A percentile compares a stretch with the other conserved stretches of the same genome.
Evolutionary conservation across 2,797 vertebrate species (phyloP).

Genomic region (Schizopygopsis malacanthus): DNA sequence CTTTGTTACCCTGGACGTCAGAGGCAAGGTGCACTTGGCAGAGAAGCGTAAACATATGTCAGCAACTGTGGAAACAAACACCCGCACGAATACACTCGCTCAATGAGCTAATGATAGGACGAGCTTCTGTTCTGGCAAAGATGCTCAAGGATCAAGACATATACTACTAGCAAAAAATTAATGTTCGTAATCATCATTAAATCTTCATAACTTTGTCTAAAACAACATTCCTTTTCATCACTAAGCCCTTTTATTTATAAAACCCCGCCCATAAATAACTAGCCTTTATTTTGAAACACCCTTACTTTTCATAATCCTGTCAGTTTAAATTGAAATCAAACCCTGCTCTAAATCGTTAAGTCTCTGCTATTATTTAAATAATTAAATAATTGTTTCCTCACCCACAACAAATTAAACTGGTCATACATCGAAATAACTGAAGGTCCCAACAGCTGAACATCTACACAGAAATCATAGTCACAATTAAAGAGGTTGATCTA

Average conservation of each 20-base stretch:
- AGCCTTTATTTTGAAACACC: neutral
- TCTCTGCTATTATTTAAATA: neutral
- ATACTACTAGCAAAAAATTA: constrained; percentile 46
- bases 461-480: neutral
- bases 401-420: neutral
- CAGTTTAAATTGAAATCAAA: neutral
- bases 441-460: neutral
- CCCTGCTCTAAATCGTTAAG: neutral
- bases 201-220: constrained; percentile 47
- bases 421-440: neutral
- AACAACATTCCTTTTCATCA: neutral
- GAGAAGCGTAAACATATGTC: constrained; percentile 62
- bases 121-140: constrained; percentile 50
- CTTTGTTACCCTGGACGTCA: constrained; percentile 63
- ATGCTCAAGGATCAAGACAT: constrained; percentile 30
- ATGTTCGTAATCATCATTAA: constrained; percentile 61
- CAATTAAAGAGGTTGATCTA: neutral
- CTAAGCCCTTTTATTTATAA: neutral
- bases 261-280: neutral
- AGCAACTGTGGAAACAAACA: constrained; percentile 53
- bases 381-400: neutral
- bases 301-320: neutral
- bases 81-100: constrained; percentile 17
- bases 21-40: constrained; percentile 64
- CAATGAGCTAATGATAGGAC: constrained; percentile 51